phyloP scores from a whole-genome alignment of 2,113 vertebrate genomes.

The Mungos mungo region DNA sequence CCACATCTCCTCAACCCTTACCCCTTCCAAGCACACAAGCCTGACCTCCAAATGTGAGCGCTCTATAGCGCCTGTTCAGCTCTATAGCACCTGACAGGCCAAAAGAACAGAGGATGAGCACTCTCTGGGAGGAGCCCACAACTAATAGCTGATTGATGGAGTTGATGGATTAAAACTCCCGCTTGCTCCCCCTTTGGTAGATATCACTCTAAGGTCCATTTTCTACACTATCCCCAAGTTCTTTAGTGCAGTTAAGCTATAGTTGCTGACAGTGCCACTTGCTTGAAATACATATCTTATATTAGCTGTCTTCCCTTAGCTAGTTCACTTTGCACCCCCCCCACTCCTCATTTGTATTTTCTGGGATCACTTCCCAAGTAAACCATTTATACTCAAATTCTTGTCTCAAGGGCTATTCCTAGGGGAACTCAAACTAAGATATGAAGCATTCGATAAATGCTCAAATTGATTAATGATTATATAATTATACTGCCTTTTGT shows the following conservation, averaged over 20 bases:
- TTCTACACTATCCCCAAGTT: neutral
- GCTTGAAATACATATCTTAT: constrained; percentile 4
- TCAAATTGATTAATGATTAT: constrained; percentile 57
- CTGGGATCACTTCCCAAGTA: constrained; percentile 7
- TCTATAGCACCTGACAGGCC: neutral
- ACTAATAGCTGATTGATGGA: neutral
- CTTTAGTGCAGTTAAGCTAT: neutral
- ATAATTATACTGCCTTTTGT: constrained; percentile 38
- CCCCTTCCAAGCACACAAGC: neutral
- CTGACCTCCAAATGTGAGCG: neutral
- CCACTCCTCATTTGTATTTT: neutral
- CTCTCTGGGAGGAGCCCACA: neutral
- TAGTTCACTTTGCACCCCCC: neutral
- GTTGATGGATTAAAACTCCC: constrained; percentile 7
- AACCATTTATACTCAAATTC: constrained; percentile 38
- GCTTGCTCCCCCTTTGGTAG: neutral
- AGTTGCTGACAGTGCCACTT: neutral
- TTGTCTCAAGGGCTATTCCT: constrained; percentile 26
- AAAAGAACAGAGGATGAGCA: constrained; percentile 32
- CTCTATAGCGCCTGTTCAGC: neutral
- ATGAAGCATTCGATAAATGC: neutral
- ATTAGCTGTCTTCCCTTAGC: constrained; percentile 20
- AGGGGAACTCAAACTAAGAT: constrained; percentile 24
- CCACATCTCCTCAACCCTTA: neutral
- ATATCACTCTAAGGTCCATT: neutral